Evolutionary conservation across 2,113 vertebrate species (phyloP).

Genomic region (Datnioides undecimradiatus): DNA sequence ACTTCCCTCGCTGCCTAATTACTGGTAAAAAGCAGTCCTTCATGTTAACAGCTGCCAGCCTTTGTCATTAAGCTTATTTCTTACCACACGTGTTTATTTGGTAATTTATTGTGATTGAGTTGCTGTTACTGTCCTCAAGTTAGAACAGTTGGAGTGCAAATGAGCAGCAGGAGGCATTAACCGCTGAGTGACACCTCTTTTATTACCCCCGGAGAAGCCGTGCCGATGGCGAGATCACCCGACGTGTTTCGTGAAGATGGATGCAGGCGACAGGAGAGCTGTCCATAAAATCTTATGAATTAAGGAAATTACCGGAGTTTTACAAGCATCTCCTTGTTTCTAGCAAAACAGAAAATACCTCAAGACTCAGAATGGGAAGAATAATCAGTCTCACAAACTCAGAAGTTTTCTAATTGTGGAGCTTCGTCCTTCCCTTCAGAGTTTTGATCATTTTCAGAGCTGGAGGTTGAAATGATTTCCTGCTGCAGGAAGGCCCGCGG

Average conservation of each 20-base stretch:
- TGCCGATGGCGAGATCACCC: constrained; percentile 43
- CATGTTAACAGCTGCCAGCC: constrained; percentile 25
- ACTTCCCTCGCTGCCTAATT: constrained; percentile 45
- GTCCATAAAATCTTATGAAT: constrained; percentile 5
- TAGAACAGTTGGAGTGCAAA: constrained; percentile 46
- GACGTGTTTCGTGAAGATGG: constrained; percentile 47
- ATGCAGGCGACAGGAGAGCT: constrained; percentile 32
- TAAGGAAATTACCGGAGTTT: background rate
- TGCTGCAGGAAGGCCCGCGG: too few species aligned
- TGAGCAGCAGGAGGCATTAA: constrained; percentile 58
- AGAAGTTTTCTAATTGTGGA: too few species aligned
- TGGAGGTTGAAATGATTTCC: too few species aligned
- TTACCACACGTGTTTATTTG: constrained; percentile 39
- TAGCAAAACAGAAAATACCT: background rate
- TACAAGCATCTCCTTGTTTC: background rate
- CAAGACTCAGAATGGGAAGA: background rate
- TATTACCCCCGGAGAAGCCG: constrained; percentile 41
- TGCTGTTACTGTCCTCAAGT: constrained; percentile 42
- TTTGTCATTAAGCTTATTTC: constrained; percentile 35
- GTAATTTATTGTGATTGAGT: constrained; percentile 57
- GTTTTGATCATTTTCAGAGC: too few species aligned
- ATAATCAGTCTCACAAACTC: too few species aligned
- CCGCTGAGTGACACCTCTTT: constrained; percentile 52
- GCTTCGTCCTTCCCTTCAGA: too few species aligned
- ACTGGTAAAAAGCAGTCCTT: constrained; percentile 40